These are phyloP conservation scores for Drosophila takahashii DNA, from an alignment of 1,140 invertebrate genomes.

Conservation along the genomic window DNA sequence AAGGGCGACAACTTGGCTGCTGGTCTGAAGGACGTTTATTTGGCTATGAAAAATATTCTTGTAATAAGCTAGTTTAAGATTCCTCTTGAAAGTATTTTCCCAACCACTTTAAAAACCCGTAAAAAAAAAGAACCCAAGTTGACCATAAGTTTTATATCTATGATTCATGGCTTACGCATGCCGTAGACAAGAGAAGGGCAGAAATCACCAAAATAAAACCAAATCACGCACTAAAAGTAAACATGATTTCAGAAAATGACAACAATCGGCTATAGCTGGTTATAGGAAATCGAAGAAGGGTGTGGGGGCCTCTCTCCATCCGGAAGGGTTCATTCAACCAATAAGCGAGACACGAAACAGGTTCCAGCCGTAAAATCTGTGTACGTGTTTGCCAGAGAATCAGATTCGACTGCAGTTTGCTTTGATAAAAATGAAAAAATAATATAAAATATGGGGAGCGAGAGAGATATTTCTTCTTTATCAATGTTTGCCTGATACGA, in stretches of 20 bases:
- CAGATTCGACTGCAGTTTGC: constrained; percentile 53
- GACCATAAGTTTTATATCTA: not conserved
- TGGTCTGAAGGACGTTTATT: constrained; percentile 5
- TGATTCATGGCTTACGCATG: constrained; percentile 35
- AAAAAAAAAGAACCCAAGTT: constrained; percentile 23
- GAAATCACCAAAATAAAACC: constrained; percentile 23
- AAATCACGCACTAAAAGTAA: constrained; percentile 66
- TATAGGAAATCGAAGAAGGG: constrained; percentile 10
- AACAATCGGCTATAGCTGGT: constrained; percentile 27
- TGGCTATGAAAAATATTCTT: constrained; percentile 4
- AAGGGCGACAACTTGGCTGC: constrained; percentile 17
- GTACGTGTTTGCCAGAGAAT: constrained; percentile 44
- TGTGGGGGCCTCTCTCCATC: constrained; percentile 12
- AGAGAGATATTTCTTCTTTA: constrained; percentile 18
- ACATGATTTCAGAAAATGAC: constrained; percentile 67
- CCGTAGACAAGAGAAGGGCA: not conserved
- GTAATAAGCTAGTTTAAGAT: not conserved
- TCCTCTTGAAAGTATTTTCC: not conserved
- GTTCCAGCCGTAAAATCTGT: constrained; percentile 63
- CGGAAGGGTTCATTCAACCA: constrained; percentile 80
- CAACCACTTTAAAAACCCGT: constrained; percentile 12
- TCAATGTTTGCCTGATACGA: constrained; percentile 48
- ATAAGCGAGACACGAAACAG: constrained; percentile 63
- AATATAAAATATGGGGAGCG: constrained; percentile 27
- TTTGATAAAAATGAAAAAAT: constrained; percentile 48